Conservation (phyloP, 2,888 invertebrate species). For the Sesia apiformis region DNA sequence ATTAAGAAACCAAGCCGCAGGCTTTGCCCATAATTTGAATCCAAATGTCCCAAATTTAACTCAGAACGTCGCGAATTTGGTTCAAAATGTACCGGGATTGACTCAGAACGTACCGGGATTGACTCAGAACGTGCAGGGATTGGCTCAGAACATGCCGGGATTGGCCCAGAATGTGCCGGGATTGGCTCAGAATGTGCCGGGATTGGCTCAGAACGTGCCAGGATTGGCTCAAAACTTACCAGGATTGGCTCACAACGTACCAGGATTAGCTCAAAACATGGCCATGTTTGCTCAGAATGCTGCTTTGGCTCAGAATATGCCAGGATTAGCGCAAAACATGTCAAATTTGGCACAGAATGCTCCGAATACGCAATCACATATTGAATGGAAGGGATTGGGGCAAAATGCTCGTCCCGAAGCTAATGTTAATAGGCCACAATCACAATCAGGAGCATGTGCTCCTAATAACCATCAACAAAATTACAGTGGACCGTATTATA, state of each 20-base stretch:
- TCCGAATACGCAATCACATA: not conserved
- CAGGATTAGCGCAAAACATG: not conserved
- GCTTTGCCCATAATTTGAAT: not conserved
- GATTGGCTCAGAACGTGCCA: not conserved
- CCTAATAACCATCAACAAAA: no score
- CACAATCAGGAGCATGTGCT: no score
- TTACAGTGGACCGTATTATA: no score
- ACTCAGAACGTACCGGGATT: not conserved
- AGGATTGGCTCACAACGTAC: not conserved
- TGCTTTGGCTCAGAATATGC: not conserved
- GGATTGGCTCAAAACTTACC: not conserved
- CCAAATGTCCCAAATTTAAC: not conserved
- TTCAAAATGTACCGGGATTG: not conserved
- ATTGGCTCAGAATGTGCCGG: not conserved
- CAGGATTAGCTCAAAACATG: not conserved
- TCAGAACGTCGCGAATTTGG: not conserved
- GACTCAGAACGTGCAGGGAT: not conserved
- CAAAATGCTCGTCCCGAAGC: not conserved
- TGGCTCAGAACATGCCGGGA: not conserved
- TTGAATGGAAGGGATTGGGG: not conserved
- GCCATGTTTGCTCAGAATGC: not conserved
- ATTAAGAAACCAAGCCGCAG: slow-evolving; percentile 39
- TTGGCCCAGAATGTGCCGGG: not conserved
- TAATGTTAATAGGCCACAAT: no score
- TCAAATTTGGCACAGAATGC: not conserved